These are phyloP conservation scores for Sterrhoptilus dennistouni DNA, from an alignment of 2,113 vertebrate species.

Conservation along the genomic window DNA sequence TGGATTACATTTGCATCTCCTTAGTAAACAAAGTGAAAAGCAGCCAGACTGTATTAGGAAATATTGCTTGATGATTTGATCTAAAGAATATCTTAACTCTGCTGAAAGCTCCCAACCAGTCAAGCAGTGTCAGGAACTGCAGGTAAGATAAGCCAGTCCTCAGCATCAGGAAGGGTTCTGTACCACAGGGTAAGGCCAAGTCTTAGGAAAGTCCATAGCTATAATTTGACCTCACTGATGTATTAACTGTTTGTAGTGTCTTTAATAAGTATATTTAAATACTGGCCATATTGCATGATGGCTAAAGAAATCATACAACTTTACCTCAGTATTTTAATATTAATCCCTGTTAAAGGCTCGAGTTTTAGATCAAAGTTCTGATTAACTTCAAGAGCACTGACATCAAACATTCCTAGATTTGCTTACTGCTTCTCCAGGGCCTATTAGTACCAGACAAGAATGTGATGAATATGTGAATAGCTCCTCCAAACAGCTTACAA, in stretches of 20 bases:
- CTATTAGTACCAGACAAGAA: not conserved
- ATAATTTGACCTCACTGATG: not conserved
- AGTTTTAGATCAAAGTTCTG: not conserved
- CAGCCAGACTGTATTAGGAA: not conserved
- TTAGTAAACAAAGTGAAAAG: not conserved
- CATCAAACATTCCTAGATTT: not conserved
- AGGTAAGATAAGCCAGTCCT: not conserved
- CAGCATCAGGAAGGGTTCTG: not conserved
- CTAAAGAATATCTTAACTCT: not conserved
- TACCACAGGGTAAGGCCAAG: not conserved
- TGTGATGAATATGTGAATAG: not conserved
- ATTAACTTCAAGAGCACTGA: not conserved
- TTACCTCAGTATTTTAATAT: not conserved
- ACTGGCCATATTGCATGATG: not conserved
- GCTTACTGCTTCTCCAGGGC: not conserved
- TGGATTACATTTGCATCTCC: not conserved
- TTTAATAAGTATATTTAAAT: not conserved
- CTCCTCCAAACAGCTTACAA: not conserved
- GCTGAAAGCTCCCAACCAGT: not conserved
- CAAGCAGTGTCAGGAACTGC: not conserved
- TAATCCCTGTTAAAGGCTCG: not conserved
- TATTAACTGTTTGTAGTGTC: not conserved
- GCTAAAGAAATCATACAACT: not conserved
- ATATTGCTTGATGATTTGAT: not conserved
- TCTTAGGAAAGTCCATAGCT: not conserved